These are phyloP conservation scores for Chrysina gloriosa DNA, from an alignment of 2,888 invertebrate species.

Conservation along the genomic window DNA sequence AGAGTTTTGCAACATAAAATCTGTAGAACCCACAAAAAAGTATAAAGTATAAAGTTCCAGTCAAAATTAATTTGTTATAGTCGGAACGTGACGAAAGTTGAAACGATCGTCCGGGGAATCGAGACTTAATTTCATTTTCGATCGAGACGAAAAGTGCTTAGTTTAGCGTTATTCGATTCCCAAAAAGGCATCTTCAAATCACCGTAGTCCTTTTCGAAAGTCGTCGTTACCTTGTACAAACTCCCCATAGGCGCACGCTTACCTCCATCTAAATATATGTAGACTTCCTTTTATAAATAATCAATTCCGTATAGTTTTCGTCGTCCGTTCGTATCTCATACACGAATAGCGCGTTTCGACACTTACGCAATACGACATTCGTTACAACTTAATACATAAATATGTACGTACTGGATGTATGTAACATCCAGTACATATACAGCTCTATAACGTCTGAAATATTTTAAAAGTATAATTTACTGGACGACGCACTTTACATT, in stretches of 20 bases:
- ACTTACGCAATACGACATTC: conserved; percentile 6
- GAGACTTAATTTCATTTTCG: too few species aligned
- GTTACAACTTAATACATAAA: not conserved
- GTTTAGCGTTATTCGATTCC: too few species aligned
- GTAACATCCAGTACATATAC: too few species aligned
- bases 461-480: conserved; percentile 28
- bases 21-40: too few species aligned
- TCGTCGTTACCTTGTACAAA: not conserved
- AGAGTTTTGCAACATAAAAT: too few species aligned
- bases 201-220: conserved; percentile 3
- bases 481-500: conserved; percentile 20
- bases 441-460: conserved; percentile 7
- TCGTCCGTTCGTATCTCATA: not conserved
- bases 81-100: too few species aligned
- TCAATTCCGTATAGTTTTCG: conserved; percentile 9
- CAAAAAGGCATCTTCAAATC: not conserved
- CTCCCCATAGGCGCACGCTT: not conserved
- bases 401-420: not conserved
- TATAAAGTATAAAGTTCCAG: too few species aligned
- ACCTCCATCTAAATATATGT: conserved; percentile 17
- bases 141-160: too few species aligned
- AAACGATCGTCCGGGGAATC: too few species aligned
- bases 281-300: conserved; percentile 6
- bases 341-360: conserved; percentile 3
- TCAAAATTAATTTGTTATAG: too few species aligned